Evolutionary conservation across 2,888 invertebrate genomes (phyloP).

Genomic region (Biston stratarius): DNA sequence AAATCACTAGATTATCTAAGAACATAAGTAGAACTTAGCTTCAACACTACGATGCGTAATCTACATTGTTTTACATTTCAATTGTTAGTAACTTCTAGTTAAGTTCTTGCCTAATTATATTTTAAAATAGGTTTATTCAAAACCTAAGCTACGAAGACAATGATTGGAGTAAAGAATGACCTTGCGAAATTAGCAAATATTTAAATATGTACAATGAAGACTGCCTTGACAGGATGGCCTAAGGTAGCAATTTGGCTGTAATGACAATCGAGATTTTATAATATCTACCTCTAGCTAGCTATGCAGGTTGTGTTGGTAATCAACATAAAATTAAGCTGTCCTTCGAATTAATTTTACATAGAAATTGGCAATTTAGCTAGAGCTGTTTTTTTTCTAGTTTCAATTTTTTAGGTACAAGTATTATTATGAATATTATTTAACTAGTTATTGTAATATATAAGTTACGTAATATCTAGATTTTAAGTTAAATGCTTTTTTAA

Average conservation of each 20-base stretch:
- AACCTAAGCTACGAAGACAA: conserved; percentile 46
- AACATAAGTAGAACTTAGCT: conserved; percentile 11
- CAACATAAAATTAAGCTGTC: conserved; percentile 48
- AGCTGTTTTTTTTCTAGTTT: not conserved
- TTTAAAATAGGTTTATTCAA: conserved; percentile 46
- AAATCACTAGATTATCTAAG: conserved; percentile 17
- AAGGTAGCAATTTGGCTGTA: conserved; percentile 58
- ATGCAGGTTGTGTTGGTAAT: conserved; percentile 40
- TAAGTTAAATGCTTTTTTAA: not conserved
- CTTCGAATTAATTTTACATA: conserved; percentile 54
- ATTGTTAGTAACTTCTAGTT: conserved; percentile 35
- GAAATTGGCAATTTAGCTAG: conserved; percentile 8
- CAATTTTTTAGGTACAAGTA: not conserved
- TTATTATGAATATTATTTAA: not conserved
- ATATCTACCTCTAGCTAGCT: conserved; percentile 54
- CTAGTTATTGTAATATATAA: too few relatives aligned
- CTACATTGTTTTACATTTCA: conserved; percentile 39
- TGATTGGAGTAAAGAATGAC: conserved; percentile 60
- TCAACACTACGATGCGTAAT: conserved; percentile 18
- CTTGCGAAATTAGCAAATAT: conserved; percentile 71
- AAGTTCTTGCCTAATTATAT: conserved; percentile 45
- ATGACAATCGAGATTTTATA: conserved; percentile 57
- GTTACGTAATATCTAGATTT: not conserved
- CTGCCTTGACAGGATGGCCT: conserved; percentile 68
- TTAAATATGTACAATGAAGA: conserved; percentile 68